A percentile compares a stretch with the other conserved stretches of the same genome.
phyloP scores from a whole-genome alignment of 1,140 invertebrate species.

The Sycophila sp. region DNA sequence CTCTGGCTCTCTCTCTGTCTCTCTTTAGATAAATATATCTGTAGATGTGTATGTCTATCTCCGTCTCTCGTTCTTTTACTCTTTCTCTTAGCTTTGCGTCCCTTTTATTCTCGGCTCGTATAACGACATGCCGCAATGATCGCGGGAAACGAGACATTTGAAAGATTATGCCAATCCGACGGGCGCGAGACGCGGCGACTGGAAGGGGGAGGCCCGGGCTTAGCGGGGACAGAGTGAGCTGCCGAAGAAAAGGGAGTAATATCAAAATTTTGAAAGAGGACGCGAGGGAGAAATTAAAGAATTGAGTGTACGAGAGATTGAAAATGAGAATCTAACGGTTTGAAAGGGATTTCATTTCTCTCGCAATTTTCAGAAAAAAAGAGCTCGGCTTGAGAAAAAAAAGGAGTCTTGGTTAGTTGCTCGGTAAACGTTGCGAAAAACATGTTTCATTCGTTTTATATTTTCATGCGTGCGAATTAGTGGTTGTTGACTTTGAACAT shows the following conservation, averaged over 20 bases:
- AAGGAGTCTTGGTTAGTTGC: too few relatives aligned
- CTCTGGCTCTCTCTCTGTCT: not conserved
- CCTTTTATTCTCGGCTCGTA: constrained; percentile 38
- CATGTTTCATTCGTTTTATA: too few relatives aligned
- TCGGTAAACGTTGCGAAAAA: too few relatives aligned
- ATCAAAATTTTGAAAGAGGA: constrained; percentile 11
- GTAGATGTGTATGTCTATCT: too few relatives aligned
- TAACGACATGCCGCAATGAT: constrained; percentile 57
- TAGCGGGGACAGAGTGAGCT: not conserved
- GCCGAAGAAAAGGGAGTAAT: not conserved
- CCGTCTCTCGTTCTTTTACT: too few relatives aligned
- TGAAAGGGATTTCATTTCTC: not conserved
- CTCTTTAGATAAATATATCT: too few relatives aligned
- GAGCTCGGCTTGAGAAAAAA: too few relatives aligned
- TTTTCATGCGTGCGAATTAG: too few relatives aligned
- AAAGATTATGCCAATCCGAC: constrained; percentile 63
- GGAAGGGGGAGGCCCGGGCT: not conserved
- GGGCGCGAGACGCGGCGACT: constrained; percentile 10
- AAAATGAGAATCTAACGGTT: not conserved
- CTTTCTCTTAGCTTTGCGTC: constrained; percentile 15
- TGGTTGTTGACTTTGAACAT: too few relatives aligned
- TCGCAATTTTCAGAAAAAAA: too few relatives aligned
- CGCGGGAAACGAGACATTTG: constrained; percentile 62
- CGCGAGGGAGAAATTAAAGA: not conserved
- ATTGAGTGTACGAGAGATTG: not conserved